These are phyloP conservation scores for cat (Felis catus) DNA, from an alignment of 2,113 vertebrate genomes.

Conservation along the genomic window F.catus_Fca126_mat1.0 CM031418.1:47160501-47161000, in stretches of 20 bases:
- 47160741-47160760: not conserved
- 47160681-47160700: not conserved
- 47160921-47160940: not conserved
- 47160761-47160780: not conserved
- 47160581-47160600: not conserved
- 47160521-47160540: not conserved
- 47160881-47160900: not conserved
- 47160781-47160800: not conserved
- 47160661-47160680: not conserved
- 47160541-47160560: not conserved
- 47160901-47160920: not conserved
- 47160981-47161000: too few species aligned
- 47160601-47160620: not conserved
- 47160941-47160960: not conserved
- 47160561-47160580: not conserved
- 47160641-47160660: not conserved
- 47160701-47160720: not conserved
- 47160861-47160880: not conserved
- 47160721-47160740: not conserved
- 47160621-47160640: not conserved
- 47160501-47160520: not conserved
- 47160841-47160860: not conserved
- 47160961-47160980: too few species aligned
- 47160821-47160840: not conserved
- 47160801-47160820: not conserved